phyloP scores from a whole-genome alignment of 1,140 invertebrate genomes.

The Drosophila pandora region DNA sequence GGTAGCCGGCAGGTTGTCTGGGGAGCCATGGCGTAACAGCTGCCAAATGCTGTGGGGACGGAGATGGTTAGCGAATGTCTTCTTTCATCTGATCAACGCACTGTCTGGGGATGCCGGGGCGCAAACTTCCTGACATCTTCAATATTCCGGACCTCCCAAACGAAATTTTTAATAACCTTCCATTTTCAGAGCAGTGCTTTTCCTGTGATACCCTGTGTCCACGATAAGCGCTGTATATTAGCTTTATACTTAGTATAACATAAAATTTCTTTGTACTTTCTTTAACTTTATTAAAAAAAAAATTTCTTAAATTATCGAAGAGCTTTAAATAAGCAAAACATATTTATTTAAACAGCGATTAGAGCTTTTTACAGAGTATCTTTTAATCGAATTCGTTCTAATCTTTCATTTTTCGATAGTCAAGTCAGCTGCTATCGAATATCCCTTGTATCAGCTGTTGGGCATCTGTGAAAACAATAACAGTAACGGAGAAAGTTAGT shows the following conservation, averaged over 20 bases:
- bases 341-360: not conserved
- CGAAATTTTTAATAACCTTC: not conserved
- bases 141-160: not conserved
- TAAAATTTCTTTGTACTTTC: not conserved
- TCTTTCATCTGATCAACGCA: not conserved
- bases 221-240: too few species aligned
- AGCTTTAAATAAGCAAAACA: not conserved
- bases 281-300: not conserved
- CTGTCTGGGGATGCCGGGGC: slow-evolving; percentile 12
- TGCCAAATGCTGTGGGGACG: slow-evolving; percentile 18
- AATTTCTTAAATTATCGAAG: not conserved
- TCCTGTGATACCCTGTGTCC: not conserved
- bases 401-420: slow-evolving; percentile 8
- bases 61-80: slow-evolving; percentile 6
- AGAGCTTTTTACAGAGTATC: not conserved
- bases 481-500: slow-evolving; percentile 59
- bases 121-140: slow-evolving; percentile 39
- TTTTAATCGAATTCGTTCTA: not conserved
- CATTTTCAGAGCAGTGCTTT: not conserved
- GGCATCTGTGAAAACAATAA: slow-evolving; percentile 38
- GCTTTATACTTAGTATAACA: too few species aligned
- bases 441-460: slow-evolving; percentile 38
- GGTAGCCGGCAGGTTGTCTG: not conserved
- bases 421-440: not conserved
- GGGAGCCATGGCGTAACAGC: slow-evolving; percentile 18